phyloP scores from a whole-genome alignment of 2,113 vertebrate genomes.

The Chaetodon auriga region DNA sequence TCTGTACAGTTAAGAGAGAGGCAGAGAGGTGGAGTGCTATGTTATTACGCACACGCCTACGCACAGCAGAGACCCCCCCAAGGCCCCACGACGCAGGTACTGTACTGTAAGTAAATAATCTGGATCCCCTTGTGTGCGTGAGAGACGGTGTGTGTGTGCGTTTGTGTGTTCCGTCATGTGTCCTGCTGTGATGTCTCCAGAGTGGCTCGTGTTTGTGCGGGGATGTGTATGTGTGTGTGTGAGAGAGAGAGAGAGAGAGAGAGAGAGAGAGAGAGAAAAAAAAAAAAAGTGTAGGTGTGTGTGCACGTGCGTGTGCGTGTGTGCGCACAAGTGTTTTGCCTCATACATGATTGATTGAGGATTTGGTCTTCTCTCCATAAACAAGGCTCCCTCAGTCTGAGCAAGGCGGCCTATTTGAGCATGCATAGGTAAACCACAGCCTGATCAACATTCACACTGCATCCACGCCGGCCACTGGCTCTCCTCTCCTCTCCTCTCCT shows the following conservation, averaged over 20 bases:
- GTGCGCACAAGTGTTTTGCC: conserved; percentile 14
- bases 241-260: not conserved
- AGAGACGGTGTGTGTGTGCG: conserved; percentile 24
- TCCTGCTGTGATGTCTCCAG: conserved; percentile 61
- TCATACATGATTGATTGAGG: conserved; percentile 75
- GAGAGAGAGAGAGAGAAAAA: conserved; percentile 17
- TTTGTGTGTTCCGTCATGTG: conserved; percentile 56
- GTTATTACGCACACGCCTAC: conserved; percentile 65
- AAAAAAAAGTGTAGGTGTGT: conserved; percentile 34
- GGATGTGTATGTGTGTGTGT: conserved; percentile 6
- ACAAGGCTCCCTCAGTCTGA: conserved; percentile 76
- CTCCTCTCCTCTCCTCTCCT: conserved; percentile 10
- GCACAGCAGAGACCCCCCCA: conserved; percentile 58
- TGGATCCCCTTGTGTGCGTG: conserved; percentile 51
- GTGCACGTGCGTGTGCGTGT: conserved; percentile 17
- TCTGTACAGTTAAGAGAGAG: conserved; percentile 31
- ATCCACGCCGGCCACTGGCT: conserved; percentile 24
- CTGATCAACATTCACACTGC: conserved; percentile 74
- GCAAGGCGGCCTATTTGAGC: conserved; percentile 49
- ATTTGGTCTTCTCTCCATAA: conserved; percentile 60
- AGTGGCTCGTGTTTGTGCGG: conserved; percentile 56
- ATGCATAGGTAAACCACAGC: conserved; percentile 50
- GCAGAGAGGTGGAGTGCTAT: conserved; percentile 30
- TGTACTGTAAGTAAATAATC: conserved; percentile 74
- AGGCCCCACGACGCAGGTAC: conserved; percentile 52